These are phyloP conservation scores for Matsumyia berberina DNA, from an alignment of 2,888 invertebrate genomes.

Conservation along the genomic window DNA sequence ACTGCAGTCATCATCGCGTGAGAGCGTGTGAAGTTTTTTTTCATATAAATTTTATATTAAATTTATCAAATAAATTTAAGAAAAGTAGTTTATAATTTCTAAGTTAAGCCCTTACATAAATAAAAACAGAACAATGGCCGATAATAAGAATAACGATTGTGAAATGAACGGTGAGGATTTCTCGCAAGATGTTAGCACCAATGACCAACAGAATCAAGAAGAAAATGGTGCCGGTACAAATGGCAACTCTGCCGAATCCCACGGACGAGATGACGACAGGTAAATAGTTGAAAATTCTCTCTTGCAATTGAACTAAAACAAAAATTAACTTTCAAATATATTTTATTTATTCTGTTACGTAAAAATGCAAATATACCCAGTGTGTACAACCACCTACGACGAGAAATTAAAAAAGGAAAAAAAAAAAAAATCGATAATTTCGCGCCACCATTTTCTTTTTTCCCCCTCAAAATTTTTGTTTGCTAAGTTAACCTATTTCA, in stretches of 20 bases:
- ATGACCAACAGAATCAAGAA: conserved; percentile 86
- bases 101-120: conserved; percentile 71
- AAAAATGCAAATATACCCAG: conserved; percentile 43
- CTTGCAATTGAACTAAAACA: background rate
- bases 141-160: conserved; percentile 86
- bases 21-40: conserved; percentile 78
- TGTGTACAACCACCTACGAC: conserved; percentile 57
- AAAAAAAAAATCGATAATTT: conserved; percentile 69
- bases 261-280: conserved; percentile 91
- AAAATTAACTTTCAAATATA: conserved; percentile 33
- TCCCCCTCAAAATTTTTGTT: conserved; percentile 51
- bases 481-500: conserved; percentile 50
- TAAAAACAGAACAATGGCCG: conserved; percentile 84
- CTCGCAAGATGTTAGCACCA: conserved; percentile 89
- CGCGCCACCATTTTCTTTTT: conserved; percentile 75
- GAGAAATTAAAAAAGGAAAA: conserved; percentile 29
- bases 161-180: conserved; percentile 92
- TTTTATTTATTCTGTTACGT: conserved; percentile 60
- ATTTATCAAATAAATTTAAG: conserved; percentile 72
- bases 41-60: conserved; percentile 62
- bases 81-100: conserved; percentile 73
- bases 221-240: conserved; percentile 87
- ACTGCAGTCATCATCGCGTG: conserved; percentile 81
- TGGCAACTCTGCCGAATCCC: conserved; percentile 80
- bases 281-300: conserved; percentile 83